Conservation (phyloP, 2,888 invertebrate genomes). For the Dicranocentrus wangi region DNA sequence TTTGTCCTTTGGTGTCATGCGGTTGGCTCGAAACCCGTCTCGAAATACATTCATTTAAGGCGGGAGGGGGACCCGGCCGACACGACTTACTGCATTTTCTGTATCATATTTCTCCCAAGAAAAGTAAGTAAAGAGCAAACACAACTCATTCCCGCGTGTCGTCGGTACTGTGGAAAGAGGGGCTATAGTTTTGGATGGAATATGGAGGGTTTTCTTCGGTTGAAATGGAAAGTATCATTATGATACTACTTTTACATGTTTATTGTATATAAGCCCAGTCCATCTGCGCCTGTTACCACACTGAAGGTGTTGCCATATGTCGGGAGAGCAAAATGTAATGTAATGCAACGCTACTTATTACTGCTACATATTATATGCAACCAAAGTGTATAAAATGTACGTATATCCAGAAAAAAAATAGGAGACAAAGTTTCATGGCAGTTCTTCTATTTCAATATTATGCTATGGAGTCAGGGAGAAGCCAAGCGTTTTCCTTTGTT, state of each 20-base stretch:
- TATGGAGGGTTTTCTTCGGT: not conserved
- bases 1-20: not conserved
- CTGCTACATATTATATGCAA: no score
- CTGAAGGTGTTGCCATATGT: constrained; percentile 64
- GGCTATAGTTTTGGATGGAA: not conserved
- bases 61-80: not conserved
- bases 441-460: not conserved
- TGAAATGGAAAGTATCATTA: constrained; percentile 22
- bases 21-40: not conserved
- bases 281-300: constrained; percentile 40
- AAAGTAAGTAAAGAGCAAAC: not conserved
- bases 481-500: not conserved
- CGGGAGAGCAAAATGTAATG: constrained; percentile 27
- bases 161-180: no score
- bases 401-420: no score
- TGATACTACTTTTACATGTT: constrained; percentile 32
- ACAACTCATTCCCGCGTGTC: not conserved
- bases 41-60: not conserved
- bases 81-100: constrained; percentile 5
- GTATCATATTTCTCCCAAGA: constrained; percentile 13
- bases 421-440: not conserved
- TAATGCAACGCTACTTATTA: constrained; percentile 27
- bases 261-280: constrained; percentile 28
- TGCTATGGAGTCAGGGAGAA: no score
- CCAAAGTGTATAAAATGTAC: no score